These are phyloP conservation scores for Mus caroli DNA, from an alignment of 2,797 vertebrate genomes.

Conservation along the genomic window DNA sequence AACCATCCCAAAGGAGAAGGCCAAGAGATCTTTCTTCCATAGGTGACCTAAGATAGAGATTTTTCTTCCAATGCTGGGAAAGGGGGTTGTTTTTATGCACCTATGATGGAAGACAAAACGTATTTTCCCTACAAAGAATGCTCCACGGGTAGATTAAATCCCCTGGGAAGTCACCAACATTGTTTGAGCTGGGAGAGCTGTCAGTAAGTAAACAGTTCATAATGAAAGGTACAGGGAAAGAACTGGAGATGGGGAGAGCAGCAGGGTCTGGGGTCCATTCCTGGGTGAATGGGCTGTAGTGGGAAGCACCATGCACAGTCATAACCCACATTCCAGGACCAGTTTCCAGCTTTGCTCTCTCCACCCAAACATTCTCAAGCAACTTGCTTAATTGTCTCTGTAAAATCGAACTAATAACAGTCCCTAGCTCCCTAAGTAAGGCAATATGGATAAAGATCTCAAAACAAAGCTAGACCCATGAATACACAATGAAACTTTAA, in stretches of 20 bases:
- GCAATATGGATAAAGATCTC: neutral
- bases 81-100: neutral
- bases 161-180: neutral
- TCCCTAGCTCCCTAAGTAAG: neutral
- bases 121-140: neutral
- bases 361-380: neutral
- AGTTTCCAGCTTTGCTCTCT: neutral
- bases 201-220: neutral
- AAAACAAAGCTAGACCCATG: neutral
- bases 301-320: neutral
- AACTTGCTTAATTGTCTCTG: neutral
- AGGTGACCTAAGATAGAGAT: neutral
- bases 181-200: neutral
- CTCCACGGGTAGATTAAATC: neutral
- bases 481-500: conserved; percentile 3
- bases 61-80: neutral
- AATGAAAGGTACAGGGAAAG: neutral
- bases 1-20: neutral
- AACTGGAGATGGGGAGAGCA: neutral
- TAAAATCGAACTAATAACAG: neutral
- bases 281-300: no score
- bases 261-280: neutral
- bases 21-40: neutral
- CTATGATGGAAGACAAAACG: neutral
- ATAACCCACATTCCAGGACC: neutral